Percentiles rank a stretch among this genome's conserved stretches.
phyloP scores from a whole-genome alignment of 2,113 vertebrate species.

The Andinoacara biseriatus region DNA sequence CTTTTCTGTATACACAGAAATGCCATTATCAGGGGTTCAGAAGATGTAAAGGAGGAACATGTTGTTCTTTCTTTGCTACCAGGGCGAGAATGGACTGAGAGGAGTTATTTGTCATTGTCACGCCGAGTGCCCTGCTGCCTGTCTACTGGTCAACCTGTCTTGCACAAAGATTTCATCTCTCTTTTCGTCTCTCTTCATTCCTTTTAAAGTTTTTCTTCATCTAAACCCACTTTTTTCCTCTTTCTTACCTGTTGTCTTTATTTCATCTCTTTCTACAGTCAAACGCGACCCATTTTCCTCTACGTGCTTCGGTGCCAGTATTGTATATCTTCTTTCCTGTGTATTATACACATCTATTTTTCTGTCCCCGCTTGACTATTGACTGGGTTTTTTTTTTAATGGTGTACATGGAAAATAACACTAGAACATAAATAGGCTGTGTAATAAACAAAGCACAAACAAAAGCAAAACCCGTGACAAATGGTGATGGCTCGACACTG shows the following conservation, averaged over 20 bases:
- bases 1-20: slow-evolving; percentile 47
- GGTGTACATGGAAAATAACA: background rate
- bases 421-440: background rate
- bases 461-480: background rate
- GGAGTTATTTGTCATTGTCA: slow-evolving; percentile 61
- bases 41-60: slow-evolving; percentile 56
- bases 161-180: slow-evolving; percentile 6
- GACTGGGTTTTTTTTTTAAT: background rate
- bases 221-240: background rate
- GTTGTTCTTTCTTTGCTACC: slow-evolving; percentile 59
- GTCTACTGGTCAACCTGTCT: slow-evolving; percentile 32
- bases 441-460: background rate
- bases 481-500: background rate
- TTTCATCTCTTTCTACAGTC: background rate
- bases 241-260: background rate
- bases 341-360: background rate
- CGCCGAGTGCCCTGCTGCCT: slow-evolving; percentile 43
- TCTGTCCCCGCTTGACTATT: background rate
- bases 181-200: background rate
- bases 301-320: background rate
- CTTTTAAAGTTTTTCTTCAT: background rate
- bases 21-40: slow-evolving; percentile 60
- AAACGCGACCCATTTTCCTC: fast-evolving
- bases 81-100: slow-evolving; percentile 60
- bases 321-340: background rate